Base-by-base conservation (phyloP, 1,140 invertebrate genomes). In the Drosophila kohkoa region DNA sequence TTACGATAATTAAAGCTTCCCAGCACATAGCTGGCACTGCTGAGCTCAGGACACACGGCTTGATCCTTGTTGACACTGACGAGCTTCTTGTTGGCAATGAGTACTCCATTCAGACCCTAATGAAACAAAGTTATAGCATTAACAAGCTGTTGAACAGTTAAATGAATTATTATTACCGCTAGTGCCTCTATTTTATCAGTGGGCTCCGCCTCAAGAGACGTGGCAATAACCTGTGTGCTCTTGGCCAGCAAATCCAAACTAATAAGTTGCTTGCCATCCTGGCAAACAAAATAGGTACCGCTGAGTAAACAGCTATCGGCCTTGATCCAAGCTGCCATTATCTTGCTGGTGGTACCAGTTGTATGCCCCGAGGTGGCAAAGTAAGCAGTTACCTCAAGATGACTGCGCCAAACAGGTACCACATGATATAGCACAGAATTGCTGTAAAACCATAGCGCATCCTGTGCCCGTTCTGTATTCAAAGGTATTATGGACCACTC, bases 331-430 rank as follows among this genome's bases (percentile, higher is more conserved):
- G 94, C 83, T 6, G 95, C 95, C 30, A 94, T 93, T 46, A 96
- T 92, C 83, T 94, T 95, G 20, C 93, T 94, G 5, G 94, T 94
- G 60, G 92, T 93, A 32, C 93, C 77, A 4, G 93, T 94, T 5
- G 94, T 92, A 82, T 96, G 95, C n/a, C 96, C 95, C 5, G 94
- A 95, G 77, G 94, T 93, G 30, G 95, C 92, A 69, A 96, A 94
- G 76, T 96, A 96, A 45, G 94, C 94, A 3, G 95, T 95, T 1
- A 96, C 93, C 92, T 96, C 95, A n/a, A 96, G 90, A 68, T 95
- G 95, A 30, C 94, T 95, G 10, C 94, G 94, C 78, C 94, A 94
- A 15, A 94, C 93, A 1, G 95, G 95, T 49, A 96, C 80, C 78
- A 96, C 93, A 89, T 96, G 96, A 67, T 96, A 93, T 11, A 96